Evolutionary conservation across 2,113 vertebrate species (phyloP), one percentile per base, ranked within the genome.

Genomic region (Pituophis catenifer): DNA sequence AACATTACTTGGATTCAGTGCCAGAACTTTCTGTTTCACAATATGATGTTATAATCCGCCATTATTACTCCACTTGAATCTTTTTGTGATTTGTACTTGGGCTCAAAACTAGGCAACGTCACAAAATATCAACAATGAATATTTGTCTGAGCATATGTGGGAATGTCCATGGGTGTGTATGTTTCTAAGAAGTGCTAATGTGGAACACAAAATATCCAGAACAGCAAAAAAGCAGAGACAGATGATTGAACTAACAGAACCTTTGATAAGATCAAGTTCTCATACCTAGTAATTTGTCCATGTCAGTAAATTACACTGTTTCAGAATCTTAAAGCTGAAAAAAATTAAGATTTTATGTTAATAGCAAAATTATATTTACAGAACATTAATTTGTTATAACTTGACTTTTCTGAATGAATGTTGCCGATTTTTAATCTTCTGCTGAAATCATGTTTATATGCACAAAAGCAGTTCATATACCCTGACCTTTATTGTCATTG

Each of bases 1-100:
- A 65, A 54, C 57, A 86, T 54, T 55, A 50, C 24, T 85, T 48
- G 54, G 53, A 29, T 17, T 62, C 57, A 33, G 5, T 52, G 53
- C 88, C 88, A 85, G 58, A 50, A 33, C 12, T 88, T 58, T 93
- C 5, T 29, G 59, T 90, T 93, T 90, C 57, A 65, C 89, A 90
- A 65, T 33, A 23, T 23, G 50, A 65, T 90, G 44, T 13, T 52
- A 1, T 24, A 3, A 59, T 44, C 48, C 24, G 23, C 53, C 89
- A 62, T 62, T 58, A 65, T 8, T 17, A 90, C n/a, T 90, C 9
- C 33, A 26, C 29, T 81, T 44, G 48, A 65, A 65, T 86, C 15
- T 9, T 87, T 23, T 11, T 10, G 13, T 38, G 21, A 38, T 81
- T 52, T 54, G 44, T 87, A n/a, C 38, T 87, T 85, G 23, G 23